Conservation (phyloP, 2,113 vertebrate genomes). For the Pachyramphus minor region DNA sequence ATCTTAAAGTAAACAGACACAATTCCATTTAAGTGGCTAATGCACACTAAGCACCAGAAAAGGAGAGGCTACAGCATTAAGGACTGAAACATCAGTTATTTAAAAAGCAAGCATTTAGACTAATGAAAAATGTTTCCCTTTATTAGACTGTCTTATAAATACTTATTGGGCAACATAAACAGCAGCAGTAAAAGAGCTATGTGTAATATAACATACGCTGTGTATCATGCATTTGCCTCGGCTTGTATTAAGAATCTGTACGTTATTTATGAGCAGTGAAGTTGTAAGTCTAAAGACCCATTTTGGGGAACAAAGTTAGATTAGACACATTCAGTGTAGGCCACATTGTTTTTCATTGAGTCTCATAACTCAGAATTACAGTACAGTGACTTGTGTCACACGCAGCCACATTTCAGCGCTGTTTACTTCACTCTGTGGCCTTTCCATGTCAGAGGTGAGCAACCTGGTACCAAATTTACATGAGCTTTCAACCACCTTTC, state of each 20-base stretch:
- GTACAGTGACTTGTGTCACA: not conserved
- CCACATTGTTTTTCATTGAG: not conserved
- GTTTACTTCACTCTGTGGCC: constrained; percentile 10
- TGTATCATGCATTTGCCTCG: not conserved
- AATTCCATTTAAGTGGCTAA: not conserved
- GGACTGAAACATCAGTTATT: not conserved
- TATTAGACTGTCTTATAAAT: not conserved
- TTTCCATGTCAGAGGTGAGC: constrained; percentile 39
- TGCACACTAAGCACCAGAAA: not conserved
- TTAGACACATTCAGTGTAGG: not conserved
- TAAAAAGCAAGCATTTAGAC: not conserved
- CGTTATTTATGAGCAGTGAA: constrained; percentile 40
- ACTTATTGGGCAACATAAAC: not conserved
- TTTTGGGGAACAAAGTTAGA: not conserved
- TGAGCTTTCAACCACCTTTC: constrained; percentile 19
- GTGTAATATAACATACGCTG: not conserved
- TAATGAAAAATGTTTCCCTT: not conserved
- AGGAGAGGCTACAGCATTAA: not conserved
- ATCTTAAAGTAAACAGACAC: not conserved
- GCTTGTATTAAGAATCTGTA: not conserved
- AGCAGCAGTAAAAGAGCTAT: not conserved
- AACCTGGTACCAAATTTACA: constrained; percentile 35
- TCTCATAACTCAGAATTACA: not conserved
- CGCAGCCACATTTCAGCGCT: not conserved
- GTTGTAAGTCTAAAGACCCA: constrained; percentile 10